phyloP scores from a whole-genome alignment of 53 echinoderm and acorn worm species.

The Zoroaster sp. region DNA sequence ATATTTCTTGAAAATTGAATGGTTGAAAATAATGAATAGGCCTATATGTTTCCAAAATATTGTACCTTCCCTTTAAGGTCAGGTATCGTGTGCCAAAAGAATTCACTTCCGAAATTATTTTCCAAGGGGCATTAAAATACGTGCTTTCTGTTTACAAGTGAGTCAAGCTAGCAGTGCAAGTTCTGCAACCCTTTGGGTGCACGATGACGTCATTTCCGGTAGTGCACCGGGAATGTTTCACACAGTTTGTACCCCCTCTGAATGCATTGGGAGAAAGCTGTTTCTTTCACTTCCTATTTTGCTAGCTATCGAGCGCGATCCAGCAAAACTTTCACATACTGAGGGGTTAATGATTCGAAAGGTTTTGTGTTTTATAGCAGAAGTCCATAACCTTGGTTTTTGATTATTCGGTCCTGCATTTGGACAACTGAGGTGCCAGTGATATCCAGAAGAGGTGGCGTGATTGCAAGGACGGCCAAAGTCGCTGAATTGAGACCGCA shows the following conservation, averaged over 20 bases:
- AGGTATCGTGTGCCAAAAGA: background rate
- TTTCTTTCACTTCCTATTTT: constrained; percentile 18
- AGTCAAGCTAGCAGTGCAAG: constrained; percentile 54
- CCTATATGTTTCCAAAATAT: too few species aligned
- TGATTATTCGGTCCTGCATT: background rate
- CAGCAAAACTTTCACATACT: background rate
- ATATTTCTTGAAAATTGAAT: too few species aligned
- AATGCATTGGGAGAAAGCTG: too few species aligned
- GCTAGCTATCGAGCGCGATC: background rate
- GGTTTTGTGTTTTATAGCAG: background rate
- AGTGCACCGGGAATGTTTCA: constrained; percentile 36
- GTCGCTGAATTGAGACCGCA: background rate
- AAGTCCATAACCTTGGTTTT: background rate
- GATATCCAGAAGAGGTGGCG: background rate
- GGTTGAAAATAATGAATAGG: too few species aligned
- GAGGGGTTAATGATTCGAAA: too few species aligned
- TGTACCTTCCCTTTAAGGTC: background rate
- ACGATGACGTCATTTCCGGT: constrained; percentile 48
- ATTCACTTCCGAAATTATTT: background rate
- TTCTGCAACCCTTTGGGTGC: background rate
- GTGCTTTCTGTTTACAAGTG: constrained; percentile 21
- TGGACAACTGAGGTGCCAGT: background rate
- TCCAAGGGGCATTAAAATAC: constrained; percentile 16
- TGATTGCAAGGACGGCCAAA: background rate
- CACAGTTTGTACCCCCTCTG: too few species aligned